Evolutionary conservation across 2,797 vertebrate genomes (phyloP).

Genomic region (Gallinago nigripennis): DNA sequence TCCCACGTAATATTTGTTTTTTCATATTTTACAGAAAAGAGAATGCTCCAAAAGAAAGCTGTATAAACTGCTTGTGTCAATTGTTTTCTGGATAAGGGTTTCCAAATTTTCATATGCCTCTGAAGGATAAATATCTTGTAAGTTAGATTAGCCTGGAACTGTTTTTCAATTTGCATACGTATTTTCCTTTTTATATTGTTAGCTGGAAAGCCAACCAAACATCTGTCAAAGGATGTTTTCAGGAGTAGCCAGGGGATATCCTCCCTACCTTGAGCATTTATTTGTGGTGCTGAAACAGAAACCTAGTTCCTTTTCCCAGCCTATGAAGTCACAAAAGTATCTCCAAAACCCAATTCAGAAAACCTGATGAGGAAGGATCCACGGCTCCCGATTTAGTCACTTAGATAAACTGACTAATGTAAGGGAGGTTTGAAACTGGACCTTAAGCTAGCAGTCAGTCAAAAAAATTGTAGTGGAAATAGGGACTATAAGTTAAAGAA

Average conservation of each 20-base stretch:
- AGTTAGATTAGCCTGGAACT: not conserved
- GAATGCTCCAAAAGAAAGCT: not conserved
- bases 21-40: not conserved
- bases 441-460: not conserved
- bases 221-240: not conserved
- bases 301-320: not conserved
- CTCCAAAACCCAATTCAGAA: not conserved
- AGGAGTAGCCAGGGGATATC: not conserved
- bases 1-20: not conserved
- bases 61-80: not conserved
- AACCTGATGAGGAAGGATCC: not conserved
- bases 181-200: not conserved
- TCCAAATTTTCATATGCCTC: not conserved
- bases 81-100: not conserved
- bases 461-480: not conserved
- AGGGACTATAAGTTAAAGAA: not conserved
- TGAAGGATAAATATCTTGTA: not conserved
- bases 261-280: not conserved
- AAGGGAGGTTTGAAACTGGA: not conserved
- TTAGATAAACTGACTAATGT: not conserved
- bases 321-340: not conserved
- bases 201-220: not conserved
- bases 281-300: not conserved
- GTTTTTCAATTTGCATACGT: not conserved
- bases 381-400: not conserved